Conservation (phyloP, 2,797 vertebrate genomes). For the Eidolon dupreanum region DNA sequence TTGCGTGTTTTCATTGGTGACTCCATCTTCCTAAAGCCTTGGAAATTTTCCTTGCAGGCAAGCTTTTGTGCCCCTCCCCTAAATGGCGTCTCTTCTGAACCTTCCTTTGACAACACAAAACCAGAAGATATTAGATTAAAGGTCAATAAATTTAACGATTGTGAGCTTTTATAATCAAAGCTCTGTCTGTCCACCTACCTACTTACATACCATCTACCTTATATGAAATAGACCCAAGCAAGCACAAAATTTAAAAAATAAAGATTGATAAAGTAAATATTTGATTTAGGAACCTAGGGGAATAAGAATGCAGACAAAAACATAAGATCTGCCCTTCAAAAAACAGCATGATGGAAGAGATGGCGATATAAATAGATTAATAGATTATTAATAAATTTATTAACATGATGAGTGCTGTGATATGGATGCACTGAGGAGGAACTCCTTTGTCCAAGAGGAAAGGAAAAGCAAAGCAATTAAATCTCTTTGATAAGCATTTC, state of each 20-base stretch:
- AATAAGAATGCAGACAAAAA: not conserved
- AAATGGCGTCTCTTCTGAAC: not conserved
- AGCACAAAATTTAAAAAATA: not conserved
- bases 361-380: not conserved
- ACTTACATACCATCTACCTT: not conserved
- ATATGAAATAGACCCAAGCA: not conserved
- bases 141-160: not conserved
- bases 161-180: not conserved
- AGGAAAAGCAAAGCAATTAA: not conserved
- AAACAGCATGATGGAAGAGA: not conserved
- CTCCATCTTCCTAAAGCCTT: not conserved
- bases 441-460: not conserved
- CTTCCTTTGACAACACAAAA: not conserved
- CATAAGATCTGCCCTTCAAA: not conserved
- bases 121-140: not conserved
- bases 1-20: not conserved
- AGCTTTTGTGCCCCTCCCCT: not conserved
- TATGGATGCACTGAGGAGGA: not conserved
- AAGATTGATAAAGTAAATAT: not conserved
- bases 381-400: not conserved
- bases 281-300: not conserved
- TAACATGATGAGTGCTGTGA: not conserved
- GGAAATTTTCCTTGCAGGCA: not conserved
- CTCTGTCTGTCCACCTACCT: not conserved
- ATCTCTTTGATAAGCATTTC: not conserved